Evolutionary conservation across 2,888 invertebrate genomes (phyloP), one percentile per base, ranked within the genome.

Genomic region (Rhabditophanes sp.): DNA sequence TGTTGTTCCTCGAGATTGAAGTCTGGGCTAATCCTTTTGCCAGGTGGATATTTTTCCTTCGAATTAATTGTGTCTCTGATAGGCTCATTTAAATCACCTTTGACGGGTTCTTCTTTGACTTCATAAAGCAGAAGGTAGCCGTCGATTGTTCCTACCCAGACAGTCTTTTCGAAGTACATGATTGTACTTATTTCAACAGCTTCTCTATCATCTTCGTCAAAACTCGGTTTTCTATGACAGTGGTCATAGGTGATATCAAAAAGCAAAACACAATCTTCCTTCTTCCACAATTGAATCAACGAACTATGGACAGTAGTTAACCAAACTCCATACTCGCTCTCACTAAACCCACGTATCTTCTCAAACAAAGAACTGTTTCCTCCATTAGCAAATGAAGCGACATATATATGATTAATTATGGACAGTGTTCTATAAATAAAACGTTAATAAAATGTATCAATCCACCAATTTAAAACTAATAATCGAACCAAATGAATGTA

Each of bases 61-160:
- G 37, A 27, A 18, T 33, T 19, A 9, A 33, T 27, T 2, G 25
- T 11, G 12, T 35, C 17, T 22, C 19, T 35, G 35, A 15, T 30
- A 25, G 17, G 16, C 22, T 31, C 22, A 9, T 30, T 27, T 8
- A 28, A 16, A 3, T 35, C 35, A 16, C 35, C 44, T 12, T 8
- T 14, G 29, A 19, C 3, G 12, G 16, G 30, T 34, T 22, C 19
- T 44, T 22, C 18, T 15, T 12, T 15, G 22, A 61, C 46, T 5
- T 35, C 26, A 33, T 61, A 61, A 9, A 61, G 49, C 32, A 61
- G 52, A 23, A 61, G 44, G 37, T 57, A 69, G 12, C 72, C 72
- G 42, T 70, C 69, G 2, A 67, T 69, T 3, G 71, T 71, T 26
- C 72, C 72, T 5, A 72, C 64, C 69, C 71, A 69, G 9, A 72